Evolutionary conservation across 1,140 invertebrate genomes (phyloP), one percentile per base, ranked within the genome.

Genomic region (Dufourea novaeangliae): DNA sequence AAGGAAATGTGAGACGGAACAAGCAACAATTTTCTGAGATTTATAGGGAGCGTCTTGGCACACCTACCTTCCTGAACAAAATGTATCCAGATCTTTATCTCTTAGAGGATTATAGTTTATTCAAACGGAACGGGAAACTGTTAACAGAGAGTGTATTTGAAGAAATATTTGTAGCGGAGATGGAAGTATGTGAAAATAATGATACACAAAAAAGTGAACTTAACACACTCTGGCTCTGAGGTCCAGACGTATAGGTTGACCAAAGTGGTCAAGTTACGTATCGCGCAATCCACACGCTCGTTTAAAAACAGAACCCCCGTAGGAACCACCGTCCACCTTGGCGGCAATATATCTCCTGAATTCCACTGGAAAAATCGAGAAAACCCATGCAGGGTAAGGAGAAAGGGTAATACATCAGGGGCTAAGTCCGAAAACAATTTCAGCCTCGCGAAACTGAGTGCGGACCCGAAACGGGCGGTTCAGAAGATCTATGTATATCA

Each of bases 381-480:
- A 22, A 50, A 61, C 14, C 25, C 17, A 8, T n/a, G 20, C 17
- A n/a, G n/a, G 25, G 52, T 22, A 10, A 44, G n/a, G 2, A 22
- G 66, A 69, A 74, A 39, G 41, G 41, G 66, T 59, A 59, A 76
- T 76, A 59, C 64, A 69, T 76, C 66, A 76, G 52, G 1, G 20
- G 54, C 32, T 44, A 44, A 69, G 64, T 46, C 66, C 32, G 39
- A 61, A 76, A 76, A 76, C 73, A 76, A 76, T 76, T 76, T 69
- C 54, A 50, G n/a, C n/a, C 20, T 41, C 5, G 1, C 32, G 10
- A 61, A 69, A 61, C 22, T n/a, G 27, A 61, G 54, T 32, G 54
- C 14, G 37, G 25, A 3, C 39, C 2, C 11, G 22, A 22, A 75
- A 75, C 68, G 41, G 27, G 66, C 63, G 50, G 1, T 20, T 44